Conservation (phyloP, 2,888 invertebrate species). For the Epinotia demarniana region DNA sequence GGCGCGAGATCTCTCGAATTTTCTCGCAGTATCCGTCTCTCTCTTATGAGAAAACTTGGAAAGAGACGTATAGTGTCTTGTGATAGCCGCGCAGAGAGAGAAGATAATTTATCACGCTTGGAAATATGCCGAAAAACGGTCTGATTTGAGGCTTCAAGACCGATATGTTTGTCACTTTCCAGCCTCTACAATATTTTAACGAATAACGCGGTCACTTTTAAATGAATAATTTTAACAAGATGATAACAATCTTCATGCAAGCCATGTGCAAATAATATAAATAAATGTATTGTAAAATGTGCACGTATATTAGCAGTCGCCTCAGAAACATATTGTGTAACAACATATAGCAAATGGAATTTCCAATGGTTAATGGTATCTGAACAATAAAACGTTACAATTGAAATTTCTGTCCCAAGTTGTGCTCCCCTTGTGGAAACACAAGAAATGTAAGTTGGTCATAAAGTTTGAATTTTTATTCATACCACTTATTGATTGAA, state of each 20-base stretch:
- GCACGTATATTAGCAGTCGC: neutral
- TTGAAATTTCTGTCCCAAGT: slow-evolving; percentile 57
- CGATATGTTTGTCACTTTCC: too few species aligned
- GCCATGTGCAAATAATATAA: neutral
- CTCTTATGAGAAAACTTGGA: too few species aligned
- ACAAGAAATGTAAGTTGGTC: slow-evolving; percentile 64
- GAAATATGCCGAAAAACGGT: too few species aligned
- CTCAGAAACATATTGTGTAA: neutral
- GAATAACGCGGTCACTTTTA: neutral
- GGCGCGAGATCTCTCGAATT: too few species aligned
- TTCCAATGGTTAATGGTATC: neutral
- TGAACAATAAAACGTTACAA: slow-evolving; percentile 13
- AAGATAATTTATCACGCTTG: too few species aligned
- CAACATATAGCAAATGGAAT: neutral
- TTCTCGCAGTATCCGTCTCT: too few species aligned
- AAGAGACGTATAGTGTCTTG: too few species aligned
- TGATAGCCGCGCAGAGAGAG: too few species aligned
- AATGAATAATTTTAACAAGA: neutral
- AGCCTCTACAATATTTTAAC: neutral
- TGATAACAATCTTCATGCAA: neutral
- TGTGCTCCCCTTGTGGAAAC: slow-evolving; percentile 59
- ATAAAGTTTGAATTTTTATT: slow-evolving; percentile 5
- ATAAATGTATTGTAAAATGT: slow-evolving; percentile 1
- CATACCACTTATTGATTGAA: neutral
- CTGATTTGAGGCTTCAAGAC: too few species aligned